Evolutionary conservation across 2,113 vertebrate species (phyloP), one percentile per base, ranked within the genome.

Genomic region (Apeltes quadracus): DNA sequence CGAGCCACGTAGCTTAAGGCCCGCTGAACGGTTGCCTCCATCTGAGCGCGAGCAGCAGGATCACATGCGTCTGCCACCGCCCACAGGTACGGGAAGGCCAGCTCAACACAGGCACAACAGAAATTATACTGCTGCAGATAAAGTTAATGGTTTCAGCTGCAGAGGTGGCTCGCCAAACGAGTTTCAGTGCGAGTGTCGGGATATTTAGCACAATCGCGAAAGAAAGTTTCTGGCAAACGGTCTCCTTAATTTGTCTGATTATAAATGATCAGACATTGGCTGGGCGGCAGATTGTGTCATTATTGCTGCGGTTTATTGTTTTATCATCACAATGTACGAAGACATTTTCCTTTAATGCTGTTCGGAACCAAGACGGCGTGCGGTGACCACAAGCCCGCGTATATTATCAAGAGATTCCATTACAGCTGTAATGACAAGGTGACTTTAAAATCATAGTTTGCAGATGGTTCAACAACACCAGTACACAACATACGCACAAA

Each of bases 121-220:
- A 80, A 62, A 79, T 73, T 55, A 71, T 75, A 84, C 39, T 18
- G 75, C 64, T 71, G 86, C 81, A 81, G 79, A 84, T 75, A 67
- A 78, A 84, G 27, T 77, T 83, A 81, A 79, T 79, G 58, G 75
- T 85, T 79, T 66, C 44, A 85, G 20, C 46, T 74, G 65, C 68
- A 84, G 72, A 61, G 83, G 79, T 53, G 55, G 69, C 32, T 2
- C 12, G 62, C 10, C 76, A 57, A 43, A 69, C 67, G 61, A 76
- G 61, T 66, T 69, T 55, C 2, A 36, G 39, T 23, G 61, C 44
- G 50, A 10, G 66, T 43, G 75, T 7, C n/a, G 10, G 13, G 16
- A 22, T 0, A 57, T 18, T 29, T 18, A 20, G 41, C 23, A 2
- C 3, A 22, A 38, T n/a, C 67, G 41, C 51, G 25, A 34, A 14